Conservation (phyloP, 2,113 vertebrate genomes). For the Brachirus orientalis region DNA sequence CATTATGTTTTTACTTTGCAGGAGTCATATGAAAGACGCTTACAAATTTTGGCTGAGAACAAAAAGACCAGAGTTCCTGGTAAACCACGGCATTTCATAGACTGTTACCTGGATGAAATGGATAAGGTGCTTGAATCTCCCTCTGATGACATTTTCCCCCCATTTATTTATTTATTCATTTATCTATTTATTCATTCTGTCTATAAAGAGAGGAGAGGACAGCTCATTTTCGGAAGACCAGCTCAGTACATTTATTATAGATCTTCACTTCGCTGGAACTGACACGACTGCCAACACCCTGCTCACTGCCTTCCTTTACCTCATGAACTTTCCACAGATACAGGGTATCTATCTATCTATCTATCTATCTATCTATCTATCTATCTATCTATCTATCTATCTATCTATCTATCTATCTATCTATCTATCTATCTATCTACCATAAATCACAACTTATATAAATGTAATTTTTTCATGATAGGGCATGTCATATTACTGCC, state of each 20-base stretch:
- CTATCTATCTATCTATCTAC: not conserved
- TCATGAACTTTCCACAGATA: constrained; percentile 51
- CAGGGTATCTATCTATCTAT: constrained; percentile 54
- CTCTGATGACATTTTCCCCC: not conserved
- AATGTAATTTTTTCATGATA: no score
- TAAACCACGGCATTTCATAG: constrained; percentile 55
- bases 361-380: not conserved
- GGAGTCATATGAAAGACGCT: not conserved
- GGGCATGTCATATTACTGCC: not conserved
- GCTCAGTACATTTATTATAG: constrained; percentile 45
- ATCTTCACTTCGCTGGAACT: constrained; percentile 73
- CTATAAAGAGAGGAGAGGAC: constrained; percentile 24
- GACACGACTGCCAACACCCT: constrained; percentile 77
- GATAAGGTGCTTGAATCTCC: constrained; percentile 37
- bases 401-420: not conserved
- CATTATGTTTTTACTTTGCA: constrained; percentile 4
- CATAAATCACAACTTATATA: no score
- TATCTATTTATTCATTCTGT: not conserved
- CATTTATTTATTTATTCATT: not conserved
- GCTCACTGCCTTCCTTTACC: constrained; percentile 65
- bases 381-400: not conserved
- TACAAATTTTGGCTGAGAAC: constrained; percentile 23
- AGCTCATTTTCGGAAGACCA: constrained; percentile 52
- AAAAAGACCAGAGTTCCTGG: constrained; percentile 51
- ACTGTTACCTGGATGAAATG: constrained; percentile 64